Evolutionary conservation across 2,797 vertebrate species (phyloP).

Genomic region (Parotocinclus haroldoi): DNA sequence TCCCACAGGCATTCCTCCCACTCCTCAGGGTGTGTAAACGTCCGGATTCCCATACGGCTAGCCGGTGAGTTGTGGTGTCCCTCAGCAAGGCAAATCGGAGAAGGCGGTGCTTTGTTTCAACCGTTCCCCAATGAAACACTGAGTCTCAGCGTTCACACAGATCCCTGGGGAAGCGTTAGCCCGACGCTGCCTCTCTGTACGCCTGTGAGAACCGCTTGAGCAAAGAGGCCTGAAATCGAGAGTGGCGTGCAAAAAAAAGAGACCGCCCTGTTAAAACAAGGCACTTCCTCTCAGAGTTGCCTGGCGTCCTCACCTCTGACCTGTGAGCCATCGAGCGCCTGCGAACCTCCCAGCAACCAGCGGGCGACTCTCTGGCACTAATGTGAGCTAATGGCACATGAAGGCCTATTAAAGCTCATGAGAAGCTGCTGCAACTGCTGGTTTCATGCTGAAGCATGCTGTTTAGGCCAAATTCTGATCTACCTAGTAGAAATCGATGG

Average conservation of each 20-base stretch:
- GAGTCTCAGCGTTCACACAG: not conserved
- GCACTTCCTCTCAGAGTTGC: slow-evolving; percentile 5
- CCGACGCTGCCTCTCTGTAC: not conserved
- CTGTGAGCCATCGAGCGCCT: not conserved
- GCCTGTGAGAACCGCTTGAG: not conserved
- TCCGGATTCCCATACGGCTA: slow-evolving; percentile 1
- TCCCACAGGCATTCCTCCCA: not conserved
- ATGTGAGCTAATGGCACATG: slow-evolving; percentile 15
- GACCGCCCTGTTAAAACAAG: not conserved
- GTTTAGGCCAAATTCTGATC: too few relatives aligned
- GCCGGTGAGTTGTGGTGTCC: not conserved
- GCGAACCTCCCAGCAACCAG: not conserved
- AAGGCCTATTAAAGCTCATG: slow-evolving; percentile 20
- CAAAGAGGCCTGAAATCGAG: not conserved
- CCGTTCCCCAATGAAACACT: not conserved
- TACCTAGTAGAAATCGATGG: too few relatives aligned
- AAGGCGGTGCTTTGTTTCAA: not conserved
- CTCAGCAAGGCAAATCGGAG: slow-evolving; percentile 2
- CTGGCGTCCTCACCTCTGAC: slow-evolving; percentile 20
- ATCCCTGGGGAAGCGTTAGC: not conserved
- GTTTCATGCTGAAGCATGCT: too few relatives aligned
- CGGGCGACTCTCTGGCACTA: not conserved
- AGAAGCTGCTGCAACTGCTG: slow-evolving; percentile 35
- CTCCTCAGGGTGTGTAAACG: not conserved
- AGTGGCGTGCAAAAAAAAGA: not conserved